phyloP scores from a whole-genome alignment of 2,113 vertebrate species.

The Acrocephalus arundinaceus region DNA sequence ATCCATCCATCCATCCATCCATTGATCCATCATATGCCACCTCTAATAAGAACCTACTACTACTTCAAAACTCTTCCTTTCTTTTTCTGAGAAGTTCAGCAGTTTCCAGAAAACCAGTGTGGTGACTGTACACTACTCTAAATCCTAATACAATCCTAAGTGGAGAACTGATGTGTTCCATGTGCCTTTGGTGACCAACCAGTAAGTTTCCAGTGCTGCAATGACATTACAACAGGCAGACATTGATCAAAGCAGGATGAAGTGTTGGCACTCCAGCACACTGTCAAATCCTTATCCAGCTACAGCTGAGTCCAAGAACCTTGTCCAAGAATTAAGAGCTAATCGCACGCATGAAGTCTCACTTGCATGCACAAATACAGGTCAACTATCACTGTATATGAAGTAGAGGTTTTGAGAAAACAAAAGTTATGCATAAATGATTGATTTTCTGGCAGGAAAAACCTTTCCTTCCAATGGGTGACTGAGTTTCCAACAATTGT shows the following conservation, averaged over 20 bases:
- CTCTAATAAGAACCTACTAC: not conserved
- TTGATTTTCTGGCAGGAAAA: not conserved
- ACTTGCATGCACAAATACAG: not conserved
- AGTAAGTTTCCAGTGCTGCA: not conserved
- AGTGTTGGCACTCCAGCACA: not conserved
- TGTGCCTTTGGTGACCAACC: not conserved
- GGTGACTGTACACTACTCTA: not conserved
- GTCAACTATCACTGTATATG: not conserved
- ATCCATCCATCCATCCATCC: not conserved
- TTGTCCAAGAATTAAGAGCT: not conserved
- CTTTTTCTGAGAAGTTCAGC: not conserved
- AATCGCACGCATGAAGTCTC: not conserved
- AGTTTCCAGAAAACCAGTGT: not conserved
- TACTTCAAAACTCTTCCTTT: not conserved
- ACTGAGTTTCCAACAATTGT: not conserved
- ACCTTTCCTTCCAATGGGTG: not conserved
- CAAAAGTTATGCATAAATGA: fast-evolving
- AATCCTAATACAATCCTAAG: not conserved
- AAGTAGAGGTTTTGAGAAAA: not conserved
- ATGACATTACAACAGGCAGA: not conserved
- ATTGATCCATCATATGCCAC: not conserved
- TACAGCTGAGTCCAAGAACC: not conserved
- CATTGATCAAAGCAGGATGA: not conserved
- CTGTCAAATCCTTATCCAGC: not conserved
- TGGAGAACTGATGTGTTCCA: not conserved